These are phyloP conservation scores for Turritopsis dohrnii DNA, from an alignment of 30 jellyfish, hydroid and myxozoan genomes.

Conservation along the genomic window DNA sequence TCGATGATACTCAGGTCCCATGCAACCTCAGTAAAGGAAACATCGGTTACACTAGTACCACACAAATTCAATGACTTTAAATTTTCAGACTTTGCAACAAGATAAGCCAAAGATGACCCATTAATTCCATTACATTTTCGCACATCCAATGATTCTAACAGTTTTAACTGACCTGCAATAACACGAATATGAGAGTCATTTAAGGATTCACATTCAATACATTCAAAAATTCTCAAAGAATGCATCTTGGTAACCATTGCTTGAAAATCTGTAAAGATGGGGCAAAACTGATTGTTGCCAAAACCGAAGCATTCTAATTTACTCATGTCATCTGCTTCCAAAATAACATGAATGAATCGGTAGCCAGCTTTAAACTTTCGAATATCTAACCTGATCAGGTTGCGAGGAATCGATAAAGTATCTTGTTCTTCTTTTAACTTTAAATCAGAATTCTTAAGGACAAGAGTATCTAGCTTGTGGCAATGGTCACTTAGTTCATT, in stretches of 20 bases:
- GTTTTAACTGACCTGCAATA: conserved; percentile 24
- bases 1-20: conserved; percentile 33
- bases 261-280: conserved; percentile 34
- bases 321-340: conserved; percentile 31
- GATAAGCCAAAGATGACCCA: conserved; percentile 27
- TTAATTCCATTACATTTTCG: conserved; percentile 19
- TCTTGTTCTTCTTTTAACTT: background rate
- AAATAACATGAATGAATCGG: conserved; percentile 33
- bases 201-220: conserved; percentile 32
- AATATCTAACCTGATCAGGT: conserved; percentile 35
- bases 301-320: conserved; percentile 48
- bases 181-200: conserved; percentile 16
- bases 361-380: conserved; percentile 42
- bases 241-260: conserved; percentile 27
- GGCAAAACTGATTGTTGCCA: conserved; percentile 38
- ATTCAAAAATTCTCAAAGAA: conserved; percentile 33
- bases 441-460: conserved; percentile 26
- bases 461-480: conserved; percentile 35
- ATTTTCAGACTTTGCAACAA: background rate
- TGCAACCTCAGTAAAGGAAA: conserved; percentile 7
- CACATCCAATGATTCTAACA: conserved; percentile 22
- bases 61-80: conserved; percentile 32
- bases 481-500: conserved; percentile 38
- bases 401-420: conserved; percentile 29
- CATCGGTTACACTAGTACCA: conserved; percentile 40